Evolutionary conservation across 2,113 vertebrate genomes (phyloP).

Genomic region (Caranx ignobilis): DNA sequence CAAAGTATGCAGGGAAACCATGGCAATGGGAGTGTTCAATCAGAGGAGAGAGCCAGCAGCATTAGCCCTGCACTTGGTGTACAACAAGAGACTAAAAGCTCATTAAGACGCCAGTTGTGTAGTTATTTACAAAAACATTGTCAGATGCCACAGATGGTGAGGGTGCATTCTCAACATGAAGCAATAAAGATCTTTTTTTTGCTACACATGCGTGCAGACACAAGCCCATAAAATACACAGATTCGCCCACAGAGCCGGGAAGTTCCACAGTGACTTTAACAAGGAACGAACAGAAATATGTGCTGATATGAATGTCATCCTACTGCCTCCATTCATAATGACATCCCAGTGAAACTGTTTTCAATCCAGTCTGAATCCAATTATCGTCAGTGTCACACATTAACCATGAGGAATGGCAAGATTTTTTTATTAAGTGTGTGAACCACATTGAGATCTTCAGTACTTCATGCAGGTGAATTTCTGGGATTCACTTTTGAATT

Average conservation of each 20-base stretch:
- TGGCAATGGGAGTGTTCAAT: conserved; percentile 84
- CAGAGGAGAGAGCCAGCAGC: conserved; percentile 73
- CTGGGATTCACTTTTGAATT: conserved; percentile 22
- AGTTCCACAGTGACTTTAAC: conserved; percentile 23
- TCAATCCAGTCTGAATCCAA: background rate
- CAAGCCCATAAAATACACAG: background rate
- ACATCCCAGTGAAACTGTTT: background rate
- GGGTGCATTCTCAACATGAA: background rate
- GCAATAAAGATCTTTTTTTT: background rate
- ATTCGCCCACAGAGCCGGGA: background rate
- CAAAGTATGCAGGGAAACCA: conserved; percentile 83
- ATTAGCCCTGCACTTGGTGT: conserved; percentile 45
- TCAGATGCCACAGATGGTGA: background rate
- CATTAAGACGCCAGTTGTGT: background rate
- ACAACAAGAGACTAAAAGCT: conserved; percentile 22
- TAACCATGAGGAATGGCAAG: background rate
- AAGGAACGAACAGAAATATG: conserved; percentile 5
- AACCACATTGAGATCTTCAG: conserved; percentile 1
- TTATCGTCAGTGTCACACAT: background rate
- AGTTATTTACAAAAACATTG: background rate
- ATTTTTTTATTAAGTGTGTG: background rate
- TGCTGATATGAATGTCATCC: background rate
- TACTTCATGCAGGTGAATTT: conserved; percentile 11
- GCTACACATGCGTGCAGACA: background rate
- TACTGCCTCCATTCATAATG: background rate